These are phyloP conservation scores for Aphelocoma californica DNA, from an alignment of 2,797 vertebrate species.

Conservation along the genomic window DNA sequence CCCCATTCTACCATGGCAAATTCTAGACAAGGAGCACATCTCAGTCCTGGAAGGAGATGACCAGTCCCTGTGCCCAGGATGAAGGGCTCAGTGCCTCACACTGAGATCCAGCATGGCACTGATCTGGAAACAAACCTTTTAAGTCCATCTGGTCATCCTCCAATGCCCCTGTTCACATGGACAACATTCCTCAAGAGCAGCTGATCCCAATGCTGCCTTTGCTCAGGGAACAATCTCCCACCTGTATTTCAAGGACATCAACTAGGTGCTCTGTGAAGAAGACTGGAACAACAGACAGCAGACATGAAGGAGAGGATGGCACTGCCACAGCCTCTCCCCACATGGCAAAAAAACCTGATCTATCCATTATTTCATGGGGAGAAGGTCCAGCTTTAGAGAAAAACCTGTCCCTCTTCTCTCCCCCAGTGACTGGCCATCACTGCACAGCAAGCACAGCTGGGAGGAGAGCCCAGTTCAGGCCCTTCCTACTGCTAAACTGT, in stretches of 20 bases:
- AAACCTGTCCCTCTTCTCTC: background rate
- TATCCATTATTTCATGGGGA: background rate
- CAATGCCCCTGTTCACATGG: background rate
- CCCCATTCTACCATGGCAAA: background rate
- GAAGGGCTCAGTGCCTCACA: background rate
- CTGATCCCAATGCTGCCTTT: accelerated
- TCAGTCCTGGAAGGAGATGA: background rate
- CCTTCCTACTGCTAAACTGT: background rate
- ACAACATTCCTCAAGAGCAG: accelerated
- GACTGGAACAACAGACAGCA: accelerated
- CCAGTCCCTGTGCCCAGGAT: background rate
- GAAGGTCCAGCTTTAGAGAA: background rate
- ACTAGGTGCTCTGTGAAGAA: background rate
- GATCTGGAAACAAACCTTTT: background rate
- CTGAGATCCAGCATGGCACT: background rate
- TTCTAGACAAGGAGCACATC: background rate
- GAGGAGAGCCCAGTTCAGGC: background rate
- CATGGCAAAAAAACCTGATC: accelerated
- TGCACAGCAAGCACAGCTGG: background rate
- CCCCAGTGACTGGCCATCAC: background rate
- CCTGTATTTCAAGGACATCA: background rate
- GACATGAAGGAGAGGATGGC: background rate
- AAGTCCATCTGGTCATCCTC: background rate
- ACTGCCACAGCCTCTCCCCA: background rate
- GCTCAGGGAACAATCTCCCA: background rate